A percentile compares a stretch with the other conserved stretches of the same genome.
These are phyloP conservation scores for Dolichoris vasculosae DNA, from an alignment of 1,140 invertebrate species.

Conservation along the genomic window DNA sequence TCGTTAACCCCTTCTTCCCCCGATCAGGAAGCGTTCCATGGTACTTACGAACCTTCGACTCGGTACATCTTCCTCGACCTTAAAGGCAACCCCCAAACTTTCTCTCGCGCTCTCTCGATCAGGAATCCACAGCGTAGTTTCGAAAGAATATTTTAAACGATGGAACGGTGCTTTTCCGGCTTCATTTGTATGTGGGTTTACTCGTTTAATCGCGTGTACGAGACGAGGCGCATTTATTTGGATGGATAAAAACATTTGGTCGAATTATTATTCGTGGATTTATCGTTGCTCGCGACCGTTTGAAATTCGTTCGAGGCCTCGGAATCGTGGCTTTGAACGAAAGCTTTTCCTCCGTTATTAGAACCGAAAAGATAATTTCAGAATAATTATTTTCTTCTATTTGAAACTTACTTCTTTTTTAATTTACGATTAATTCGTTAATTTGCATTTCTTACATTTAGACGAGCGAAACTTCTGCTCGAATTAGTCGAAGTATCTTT, in stretches of 20 bases:
- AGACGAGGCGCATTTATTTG: not conserved
- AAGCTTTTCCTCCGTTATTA: not conserved
- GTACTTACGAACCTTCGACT: constrained; percentile 9
- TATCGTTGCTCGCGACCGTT: no score
- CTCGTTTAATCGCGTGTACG: not conserved
- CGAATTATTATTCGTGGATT: no score
- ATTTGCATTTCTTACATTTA: not conserved
- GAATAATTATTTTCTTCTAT: no score
- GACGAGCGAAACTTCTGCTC: not conserved
- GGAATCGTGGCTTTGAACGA: not conserved
- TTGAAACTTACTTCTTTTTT: no score
- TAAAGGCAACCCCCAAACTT: constrained; percentile 13
- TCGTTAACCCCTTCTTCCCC: not conserved
- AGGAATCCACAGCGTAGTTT: not conserved
- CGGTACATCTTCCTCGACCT: not conserved
- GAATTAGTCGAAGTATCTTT: not conserved
- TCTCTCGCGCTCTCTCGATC: not conserved
- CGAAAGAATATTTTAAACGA: not conserved
- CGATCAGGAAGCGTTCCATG: no score
- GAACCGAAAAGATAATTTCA: not conserved
- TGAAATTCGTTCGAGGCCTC: not conserved
- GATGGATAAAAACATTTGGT: not conserved
- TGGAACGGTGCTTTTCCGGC: not conserved
- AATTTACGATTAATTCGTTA: not conserved
- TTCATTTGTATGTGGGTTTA: not conserved